Conservation (phyloP, 1,140 invertebrate genomes). For the Trachymyrmex cornetzi region DNA sequence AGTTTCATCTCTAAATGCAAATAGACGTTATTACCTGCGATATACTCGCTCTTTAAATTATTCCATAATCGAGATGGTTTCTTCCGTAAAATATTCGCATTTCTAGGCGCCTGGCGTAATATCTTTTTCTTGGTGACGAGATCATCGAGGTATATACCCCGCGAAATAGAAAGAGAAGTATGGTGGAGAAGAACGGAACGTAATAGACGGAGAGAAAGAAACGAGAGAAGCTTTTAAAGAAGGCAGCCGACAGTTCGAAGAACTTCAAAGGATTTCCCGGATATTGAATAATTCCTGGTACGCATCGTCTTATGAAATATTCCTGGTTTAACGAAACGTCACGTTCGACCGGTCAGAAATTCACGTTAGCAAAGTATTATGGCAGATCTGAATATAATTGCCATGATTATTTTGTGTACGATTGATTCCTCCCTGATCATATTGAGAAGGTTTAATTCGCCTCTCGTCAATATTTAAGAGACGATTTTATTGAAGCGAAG, state of each 20-base stretch:
- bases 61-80: constrained; percentile 59
- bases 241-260: constrained; percentile 29
- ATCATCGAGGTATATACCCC: constrained; percentile 23
- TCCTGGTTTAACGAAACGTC: constrained; percentile 50
- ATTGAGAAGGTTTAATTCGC: not conserved
- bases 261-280: constrained; percentile 70
- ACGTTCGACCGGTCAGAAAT: not conserved
- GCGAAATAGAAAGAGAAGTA: constrained; percentile 13
- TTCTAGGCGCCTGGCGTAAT: constrained; percentile 7
- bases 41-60: constrained; percentile 57
- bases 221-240: constrained; percentile 41
- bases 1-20: constrained; percentile 56
- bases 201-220: constrained; percentile 19
- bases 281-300: constrained; percentile 73
- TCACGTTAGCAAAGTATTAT: not conserved
- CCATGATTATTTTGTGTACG: not conserved
- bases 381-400: constrained; percentile 24
- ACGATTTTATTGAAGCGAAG: constrained; percentile 1
- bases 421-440: not conserved
- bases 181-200: not conserved
- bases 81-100: constrained; percentile 32
- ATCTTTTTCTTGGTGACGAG: constrained; percentile 37
- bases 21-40: constrained; percentile 49
- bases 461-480: not conserved
- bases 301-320: constrained; percentile 69